phyloP scores from a whole-genome alignment of 2,113 vertebrate genomes.

The Alosa alosa region DNA sequence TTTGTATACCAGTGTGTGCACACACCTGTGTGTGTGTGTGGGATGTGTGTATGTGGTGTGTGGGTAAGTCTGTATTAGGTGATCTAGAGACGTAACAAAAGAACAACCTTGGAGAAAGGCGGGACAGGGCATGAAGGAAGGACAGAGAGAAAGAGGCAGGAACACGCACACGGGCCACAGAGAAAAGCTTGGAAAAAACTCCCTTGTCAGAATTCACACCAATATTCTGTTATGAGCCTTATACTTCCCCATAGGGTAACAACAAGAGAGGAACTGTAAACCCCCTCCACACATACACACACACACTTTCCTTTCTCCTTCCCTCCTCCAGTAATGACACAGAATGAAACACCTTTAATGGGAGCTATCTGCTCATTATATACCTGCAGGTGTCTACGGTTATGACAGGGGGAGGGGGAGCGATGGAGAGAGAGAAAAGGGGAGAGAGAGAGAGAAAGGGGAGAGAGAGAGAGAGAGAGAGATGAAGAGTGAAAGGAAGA shows the following conservation, averaged over 20 bases:
- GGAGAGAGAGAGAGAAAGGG: neutral
- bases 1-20: neutral
- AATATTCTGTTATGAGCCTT: neutral
- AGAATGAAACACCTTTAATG: slow-evolving; percentile 62
- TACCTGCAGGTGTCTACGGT: slow-evolving; percentile 57
- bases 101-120: neutral
- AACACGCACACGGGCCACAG: neutral
- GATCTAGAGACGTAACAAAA: neutral
- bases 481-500: neutral
- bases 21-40: neutral
- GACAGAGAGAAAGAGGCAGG: neutral
- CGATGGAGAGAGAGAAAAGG: neutral
- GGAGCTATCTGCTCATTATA: slow-evolving; percentile 68
- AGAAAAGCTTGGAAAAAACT: neutral
- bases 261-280: neutral
- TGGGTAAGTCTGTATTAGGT: neutral
- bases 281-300: neutral
- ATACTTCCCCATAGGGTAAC: neutral
- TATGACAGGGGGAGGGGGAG: slow-evolving; percentile 33
- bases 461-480: slow-evolving; percentile 27
- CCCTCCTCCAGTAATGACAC: slow-evolving; percentile 53
- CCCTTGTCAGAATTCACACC: neutral
- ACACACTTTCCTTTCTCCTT: slow-evolving; percentile 39
- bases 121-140: neutral
- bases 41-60: neutral